Evolutionary conservation across 2,888 invertebrate species (phyloP).

Genomic region (Harpalus rufipes): DNA sequence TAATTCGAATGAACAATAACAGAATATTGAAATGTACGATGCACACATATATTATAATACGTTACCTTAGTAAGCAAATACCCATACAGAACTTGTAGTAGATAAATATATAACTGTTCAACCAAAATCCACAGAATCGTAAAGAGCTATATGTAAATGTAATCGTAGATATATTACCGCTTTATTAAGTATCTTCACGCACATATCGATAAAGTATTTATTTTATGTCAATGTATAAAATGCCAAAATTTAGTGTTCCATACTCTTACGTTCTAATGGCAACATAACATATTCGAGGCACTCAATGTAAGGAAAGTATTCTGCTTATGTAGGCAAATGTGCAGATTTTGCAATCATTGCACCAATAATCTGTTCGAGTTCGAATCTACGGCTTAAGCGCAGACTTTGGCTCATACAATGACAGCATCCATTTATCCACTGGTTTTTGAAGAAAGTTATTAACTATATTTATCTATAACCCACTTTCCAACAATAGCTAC

Average conservation of each 20-base stretch:
- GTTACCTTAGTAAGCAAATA: slow-evolving; percentile 61
- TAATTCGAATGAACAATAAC: slow-evolving; percentile 45
- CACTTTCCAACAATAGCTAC: neutral
- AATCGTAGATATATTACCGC: slow-evolving; percentile 45
- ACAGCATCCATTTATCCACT: slow-evolving; percentile 33
- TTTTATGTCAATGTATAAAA: slow-evolving; percentile 62
- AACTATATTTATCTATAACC: slow-evolving; percentile 23
- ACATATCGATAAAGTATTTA: slow-evolving; percentile 49
- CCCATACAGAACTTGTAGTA: slow-evolving; percentile 57
- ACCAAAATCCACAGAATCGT: slow-evolving; percentile 34
- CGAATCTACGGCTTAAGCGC: slow-evolving; percentile 35
- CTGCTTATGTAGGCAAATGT: slow-evolving; percentile 59
- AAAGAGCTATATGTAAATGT: slow-evolving; percentile 53
- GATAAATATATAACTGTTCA: slow-evolving; percentile 38
- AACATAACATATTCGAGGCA: slow-evolving; percentile 66
- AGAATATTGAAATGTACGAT: slow-evolving; percentile 47
- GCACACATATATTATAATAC: slow-evolving; percentile 63
- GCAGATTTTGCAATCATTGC: slow-evolving; percentile 51
- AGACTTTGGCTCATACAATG: slow-evolving; percentile 45
- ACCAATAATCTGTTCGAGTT: slow-evolving; percentile 30
- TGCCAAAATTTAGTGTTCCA: slow-evolving; percentile 64
- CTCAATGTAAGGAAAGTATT: slow-evolving; percentile 67
- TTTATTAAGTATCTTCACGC: slow-evolving; percentile 47
- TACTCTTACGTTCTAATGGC: slow-evolving; percentile 63
- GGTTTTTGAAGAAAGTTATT: slow-evolving; percentile 10